Base-by-base conservation (phyloP, 2,888 invertebrate genomes). In the Falcaria lacertinaria region DNA sequence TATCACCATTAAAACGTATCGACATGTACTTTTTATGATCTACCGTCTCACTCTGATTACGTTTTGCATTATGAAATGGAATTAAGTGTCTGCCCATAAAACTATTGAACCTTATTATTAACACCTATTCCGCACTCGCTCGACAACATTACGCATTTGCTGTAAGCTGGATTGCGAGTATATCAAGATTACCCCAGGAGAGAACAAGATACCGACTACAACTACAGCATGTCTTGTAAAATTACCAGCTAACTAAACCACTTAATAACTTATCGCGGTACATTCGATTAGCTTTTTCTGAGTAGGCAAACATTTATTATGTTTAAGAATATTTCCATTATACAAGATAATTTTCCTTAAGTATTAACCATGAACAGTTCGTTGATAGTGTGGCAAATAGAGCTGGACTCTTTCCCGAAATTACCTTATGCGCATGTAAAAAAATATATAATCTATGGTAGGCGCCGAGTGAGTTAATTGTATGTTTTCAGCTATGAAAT, bases 71-170 rank as follows among this genome's bases (percentile, higher is more conserved):
- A 25, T 19, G 16, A 7, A 25, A 39, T 39, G n/a, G 28, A 28
- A 34, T 41, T 46, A 46, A 46, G 22, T 43, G 35, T 36, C 14
- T 36, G 34, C 32, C 15, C 39, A 43, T 46, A 46, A 43, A 46
- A 41, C 13, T 34, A 37, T 34, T 33, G 37, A 28, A 40, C 43
- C 38, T 25, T 34, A 19, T 34, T 43, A 46, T 46, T 46, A 46
- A 19, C 40, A 41, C 43, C 43, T 40, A 41, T 41, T 28, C 40
- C 46, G 28, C 37, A 39, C 40, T 37, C 36, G 33, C 33, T 43
- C 39, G 40, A 46, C 34, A 25, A 8, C 32, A 45, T 39, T 41
- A 35, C 15, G 16, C 36, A 19, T 37, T 19, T 34, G 19, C 14
- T 33, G n/a, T 35, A 35, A 35, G 35, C n/a, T 35, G 35, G 13